These are phyloP conservation scores for Drosophila nasuta DNA, from an alignment of 1,140 invertebrate species.

Conservation along the genomic window DNA sequence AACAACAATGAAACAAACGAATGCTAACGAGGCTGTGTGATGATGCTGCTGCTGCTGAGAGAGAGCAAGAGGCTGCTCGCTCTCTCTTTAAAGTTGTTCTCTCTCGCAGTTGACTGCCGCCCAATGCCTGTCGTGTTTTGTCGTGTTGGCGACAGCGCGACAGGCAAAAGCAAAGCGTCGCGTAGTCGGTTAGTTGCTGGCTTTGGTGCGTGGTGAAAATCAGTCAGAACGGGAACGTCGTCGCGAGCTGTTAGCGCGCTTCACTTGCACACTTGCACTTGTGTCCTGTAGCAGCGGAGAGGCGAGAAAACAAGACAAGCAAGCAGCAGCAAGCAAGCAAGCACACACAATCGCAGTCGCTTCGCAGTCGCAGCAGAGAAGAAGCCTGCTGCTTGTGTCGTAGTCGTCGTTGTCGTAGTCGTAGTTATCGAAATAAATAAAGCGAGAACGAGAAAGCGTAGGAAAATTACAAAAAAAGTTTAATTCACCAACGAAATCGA, in stretches of 20 bases:
- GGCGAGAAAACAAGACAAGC: conserved; percentile 40
- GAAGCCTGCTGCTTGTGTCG: too few relatives aligned
- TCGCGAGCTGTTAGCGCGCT: conserved; percentile 82
- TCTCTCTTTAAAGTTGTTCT: not conserved
- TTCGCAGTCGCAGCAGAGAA: not conserved
- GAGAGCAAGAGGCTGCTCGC: not conserved
- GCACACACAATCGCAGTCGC: not conserved
- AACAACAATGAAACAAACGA: conserved; percentile 33
- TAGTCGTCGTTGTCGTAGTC: too few relatives aligned
- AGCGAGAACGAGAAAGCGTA: conserved; percentile 44
- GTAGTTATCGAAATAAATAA: not conserved
- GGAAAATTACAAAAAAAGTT: conserved; percentile 27
- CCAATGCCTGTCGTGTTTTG: not conserved
- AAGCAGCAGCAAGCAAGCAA: not conserved
- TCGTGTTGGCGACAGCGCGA: conserved; percentile 6
- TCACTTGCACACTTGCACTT: conserved; percentile 48
- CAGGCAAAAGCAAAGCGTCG: too few relatives aligned
- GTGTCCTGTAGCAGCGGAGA: conserved; percentile 53
- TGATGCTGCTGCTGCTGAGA: conserved; percentile 41
- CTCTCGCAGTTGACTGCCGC: too few relatives aligned
- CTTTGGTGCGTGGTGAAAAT: conserved; percentile 77
- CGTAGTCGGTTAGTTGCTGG: conserved; percentile 36
- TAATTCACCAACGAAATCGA: conserved; percentile 33
- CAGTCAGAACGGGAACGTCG: conserved; percentile 85
- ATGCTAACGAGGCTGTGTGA: conserved; percentile 48